These are phyloP conservation scores for Drosophila birchii DNA, from an alignment of 2,888 invertebrate species.

Conservation along the genomic window DNA sequence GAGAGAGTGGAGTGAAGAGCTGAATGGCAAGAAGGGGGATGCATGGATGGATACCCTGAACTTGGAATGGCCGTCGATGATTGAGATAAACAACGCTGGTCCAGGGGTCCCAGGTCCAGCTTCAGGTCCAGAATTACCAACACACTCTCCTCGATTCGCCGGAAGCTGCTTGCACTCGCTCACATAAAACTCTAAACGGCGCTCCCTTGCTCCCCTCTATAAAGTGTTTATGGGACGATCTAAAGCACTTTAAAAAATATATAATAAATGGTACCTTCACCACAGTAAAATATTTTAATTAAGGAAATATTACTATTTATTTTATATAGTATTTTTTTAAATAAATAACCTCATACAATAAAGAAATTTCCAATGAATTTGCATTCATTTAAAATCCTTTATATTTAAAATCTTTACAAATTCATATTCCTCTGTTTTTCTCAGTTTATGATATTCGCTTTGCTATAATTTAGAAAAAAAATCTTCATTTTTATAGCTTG, in stretches of 20 bases:
- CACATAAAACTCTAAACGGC: constrained; percentile 35
- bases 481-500: constrained; percentile 56
- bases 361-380: neutral
- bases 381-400: neutral
- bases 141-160: constrained; percentile 56
- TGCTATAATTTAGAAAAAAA: constrained; percentile 53
- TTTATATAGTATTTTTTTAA: neutral
- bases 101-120: constrained; percentile 12
- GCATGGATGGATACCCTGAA: constrained; percentile 56
- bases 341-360: neutral
- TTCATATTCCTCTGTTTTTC: neutral
- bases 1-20: constrained; percentile 27
- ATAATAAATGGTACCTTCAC: neutral
- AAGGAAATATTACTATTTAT: too few species aligned
- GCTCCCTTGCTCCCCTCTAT: constrained; percentile 24
- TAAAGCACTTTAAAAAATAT: constrained; percentile 8
- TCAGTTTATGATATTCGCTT: constrained; percentile 37
- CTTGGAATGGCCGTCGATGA: constrained; percentile 69
- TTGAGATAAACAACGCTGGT: constrained; percentile 71
- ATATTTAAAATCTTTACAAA: neutral
- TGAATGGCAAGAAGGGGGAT: neutral
- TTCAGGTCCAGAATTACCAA: constrained; percentile 34
- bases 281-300: neutral
- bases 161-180: constrained; percentile 66
- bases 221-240: constrained; percentile 19